Conservation (phyloP, 2,888 invertebrate species). For the Cephus nigrinus region DNA sequence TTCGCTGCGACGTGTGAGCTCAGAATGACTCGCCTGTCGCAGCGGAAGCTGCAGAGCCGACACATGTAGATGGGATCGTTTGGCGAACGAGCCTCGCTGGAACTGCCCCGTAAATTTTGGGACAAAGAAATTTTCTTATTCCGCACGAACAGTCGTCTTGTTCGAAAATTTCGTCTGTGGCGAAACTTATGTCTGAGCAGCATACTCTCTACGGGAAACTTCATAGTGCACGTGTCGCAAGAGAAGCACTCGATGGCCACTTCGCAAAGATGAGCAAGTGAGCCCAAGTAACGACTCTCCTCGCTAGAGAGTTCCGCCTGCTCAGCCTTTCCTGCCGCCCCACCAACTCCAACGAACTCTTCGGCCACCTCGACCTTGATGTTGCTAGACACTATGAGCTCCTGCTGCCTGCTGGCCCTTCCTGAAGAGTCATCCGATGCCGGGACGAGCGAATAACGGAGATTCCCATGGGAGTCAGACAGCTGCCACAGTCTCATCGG, state of each 20-base stretch:
- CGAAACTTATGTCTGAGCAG: slow-evolving; percentile 44
- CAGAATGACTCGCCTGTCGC: slow-evolving; percentile 33
- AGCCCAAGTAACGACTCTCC: slow-evolving; percentile 9
- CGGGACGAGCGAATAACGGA: slow-evolving; percentile 26
- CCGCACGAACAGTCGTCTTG: neutral
- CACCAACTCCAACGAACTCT: neutral
- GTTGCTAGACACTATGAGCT: slow-evolving; percentile 4
- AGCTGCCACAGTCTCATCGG: slow-evolving; percentile 35
- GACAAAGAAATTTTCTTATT: neutral
- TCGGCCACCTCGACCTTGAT: slow-evolving; percentile 16
- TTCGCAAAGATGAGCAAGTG: slow-evolving; percentile 21
- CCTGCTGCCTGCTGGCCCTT: neutral
- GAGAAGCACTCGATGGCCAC: slow-evolving; percentile 20
- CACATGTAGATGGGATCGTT: slow-evolving; percentile 21
- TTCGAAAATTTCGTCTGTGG: slow-evolving; percentile 21
- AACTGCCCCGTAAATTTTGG: neutral
- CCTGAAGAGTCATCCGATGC: neutral
- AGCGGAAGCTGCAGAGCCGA: slow-evolving; percentile 39
- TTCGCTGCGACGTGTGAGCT: slow-evolving; percentile 32
- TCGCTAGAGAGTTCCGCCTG: neutral
- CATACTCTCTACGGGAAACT: slow-evolving; percentile 49
- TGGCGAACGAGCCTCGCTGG: neutral
- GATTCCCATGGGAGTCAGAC: slow-evolving; percentile 22
- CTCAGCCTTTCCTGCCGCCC: too few species aligned
- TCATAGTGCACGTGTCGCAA: slow-evolving; percentile 49